Conservation (phyloP, 2,113 vertebrate genomes). For the Haemorhous mexicanus region DNA sequence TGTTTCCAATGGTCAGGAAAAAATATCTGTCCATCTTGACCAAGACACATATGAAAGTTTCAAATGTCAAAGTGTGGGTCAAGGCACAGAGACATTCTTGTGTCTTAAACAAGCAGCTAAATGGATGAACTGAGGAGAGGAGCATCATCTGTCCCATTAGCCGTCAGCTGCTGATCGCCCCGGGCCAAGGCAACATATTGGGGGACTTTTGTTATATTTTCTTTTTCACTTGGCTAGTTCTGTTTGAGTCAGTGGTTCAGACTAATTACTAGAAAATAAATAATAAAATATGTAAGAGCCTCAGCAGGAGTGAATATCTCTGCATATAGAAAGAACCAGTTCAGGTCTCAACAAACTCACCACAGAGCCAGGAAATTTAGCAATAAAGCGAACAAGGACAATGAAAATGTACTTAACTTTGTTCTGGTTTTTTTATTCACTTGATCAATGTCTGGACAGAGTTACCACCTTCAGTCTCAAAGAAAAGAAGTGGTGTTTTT, state of each 20-base stretch:
- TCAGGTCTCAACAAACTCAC: background rate
- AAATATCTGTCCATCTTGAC: background rate
- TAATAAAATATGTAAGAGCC: conserved; percentile 41
- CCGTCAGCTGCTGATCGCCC: conserved; percentile 46
- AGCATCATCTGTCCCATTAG: conserved; percentile 67
- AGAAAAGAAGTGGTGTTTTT: background rate
- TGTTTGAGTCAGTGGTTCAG: conserved; percentile 61
- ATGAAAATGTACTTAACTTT: background rate
- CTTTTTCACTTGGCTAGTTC: conserved; percentile 65
- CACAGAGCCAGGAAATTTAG: background rate
- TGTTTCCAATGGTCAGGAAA: background rate
- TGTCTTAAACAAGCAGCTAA: conserved; percentile 63
- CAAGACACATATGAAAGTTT: background rate
- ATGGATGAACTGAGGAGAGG: conserved; percentile 54
- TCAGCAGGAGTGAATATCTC: background rate
- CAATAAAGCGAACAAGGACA: background rate
- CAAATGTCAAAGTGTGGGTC: conserved; percentile 15
- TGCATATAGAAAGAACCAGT: background rate
- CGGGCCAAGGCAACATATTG: conserved; percentile 62
- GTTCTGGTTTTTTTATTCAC: background rate
- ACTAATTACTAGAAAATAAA: conserved; percentile 65
- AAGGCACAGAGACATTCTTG: conserved; percentile 1
- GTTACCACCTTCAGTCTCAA: background rate
- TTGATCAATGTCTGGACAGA: background rate
- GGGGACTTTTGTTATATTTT: conserved; percentile 62